phyloP scores from a whole-genome alignment of 1,140 invertebrate genomes.

The Drosophila paulistorum region DNA sequence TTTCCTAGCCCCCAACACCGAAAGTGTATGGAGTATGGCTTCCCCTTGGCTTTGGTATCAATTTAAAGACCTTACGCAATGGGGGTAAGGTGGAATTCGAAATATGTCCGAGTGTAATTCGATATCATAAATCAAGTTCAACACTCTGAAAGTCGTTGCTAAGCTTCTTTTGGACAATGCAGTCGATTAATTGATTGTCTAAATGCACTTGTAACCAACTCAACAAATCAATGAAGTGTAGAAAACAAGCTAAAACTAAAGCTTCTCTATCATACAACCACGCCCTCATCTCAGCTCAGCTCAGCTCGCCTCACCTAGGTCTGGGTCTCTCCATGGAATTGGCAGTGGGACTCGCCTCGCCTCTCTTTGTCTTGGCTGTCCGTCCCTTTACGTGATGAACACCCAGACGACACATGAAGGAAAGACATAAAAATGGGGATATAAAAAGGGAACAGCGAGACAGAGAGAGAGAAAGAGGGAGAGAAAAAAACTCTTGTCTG shows the following conservation, averaged over 20 bases:
- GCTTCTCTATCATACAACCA: slow-evolving; percentile 25
- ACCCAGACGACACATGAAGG: slow-evolving; percentile 30
- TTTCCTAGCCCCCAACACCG: background rate
- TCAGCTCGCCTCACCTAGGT: background rate
- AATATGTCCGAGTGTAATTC: slow-evolving; percentile 58
- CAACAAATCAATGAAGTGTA: slow-evolving; percentile 77
- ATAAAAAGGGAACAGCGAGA: slow-evolving; percentile 25
- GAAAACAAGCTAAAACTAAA: slow-evolving; percentile 61
- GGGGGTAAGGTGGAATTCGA: slow-evolving; percentile 38
- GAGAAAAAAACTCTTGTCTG: slow-evolving; percentile 66
- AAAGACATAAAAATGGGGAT: slow-evolving; percentile 32
- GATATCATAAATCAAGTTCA: slow-evolving; percentile 75
- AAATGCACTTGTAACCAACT: slow-evolving; percentile 81
- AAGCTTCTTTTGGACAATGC: slow-evolving; percentile 48
- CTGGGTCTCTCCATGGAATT: background rate
- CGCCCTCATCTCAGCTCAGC: background rate
- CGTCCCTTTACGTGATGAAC: slow-evolving; percentile 11
- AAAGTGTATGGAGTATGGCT: slow-evolving; percentile 2
- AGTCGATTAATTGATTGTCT: slow-evolving; percentile 82
- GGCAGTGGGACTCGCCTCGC: background rate
- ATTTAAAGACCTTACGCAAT: slow-evolving; percentile 13
- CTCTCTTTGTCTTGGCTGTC: background rate
- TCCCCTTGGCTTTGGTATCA: slow-evolving; percentile 6
- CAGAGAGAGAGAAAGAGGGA: background rate
- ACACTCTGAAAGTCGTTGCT: slow-evolving; percentile 41